Evolutionary conservation across 2,113 vertebrate genomes (phyloP).

Genomic region (Prinia subflava): DNA sequence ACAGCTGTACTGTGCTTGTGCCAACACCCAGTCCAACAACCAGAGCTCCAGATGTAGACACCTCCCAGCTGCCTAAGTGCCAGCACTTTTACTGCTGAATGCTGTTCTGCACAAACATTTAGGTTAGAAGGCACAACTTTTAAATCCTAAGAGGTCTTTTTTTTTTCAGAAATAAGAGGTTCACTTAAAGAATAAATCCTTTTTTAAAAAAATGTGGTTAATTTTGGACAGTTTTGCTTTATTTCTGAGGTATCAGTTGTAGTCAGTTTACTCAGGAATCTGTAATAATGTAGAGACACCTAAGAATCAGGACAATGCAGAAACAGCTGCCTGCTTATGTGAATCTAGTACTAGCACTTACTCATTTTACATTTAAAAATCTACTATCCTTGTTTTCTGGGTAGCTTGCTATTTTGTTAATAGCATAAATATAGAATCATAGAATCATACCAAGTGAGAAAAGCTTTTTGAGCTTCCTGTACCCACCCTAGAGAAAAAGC

Average conservation of each 20-base stretch:
- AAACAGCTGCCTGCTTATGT: not conserved
- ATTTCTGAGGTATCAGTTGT: not conserved
- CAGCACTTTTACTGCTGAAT: not conserved
- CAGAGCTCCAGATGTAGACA: not conserved
- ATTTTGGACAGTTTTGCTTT: not conserved
- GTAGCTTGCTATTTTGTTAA: not conserved
- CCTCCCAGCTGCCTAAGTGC: not conserved
- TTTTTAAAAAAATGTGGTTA: not conserved
- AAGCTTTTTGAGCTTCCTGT: not conserved
- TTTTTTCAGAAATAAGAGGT: not conserved
- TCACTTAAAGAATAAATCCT: not conserved
- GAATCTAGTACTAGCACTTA: not conserved
- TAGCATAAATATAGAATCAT: not conserved
- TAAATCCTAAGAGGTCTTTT: not conserved
- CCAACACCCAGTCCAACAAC: not conserved
- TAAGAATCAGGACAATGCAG: not conserved
- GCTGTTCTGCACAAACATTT: not conserved
- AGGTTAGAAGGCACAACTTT: not conserved
- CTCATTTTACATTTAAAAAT: not conserved
- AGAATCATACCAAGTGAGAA: not conserved
- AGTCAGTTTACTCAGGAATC: not conserved
- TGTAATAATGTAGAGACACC: not conserved
- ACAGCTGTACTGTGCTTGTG: not conserved
- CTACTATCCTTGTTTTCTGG: not conserved
- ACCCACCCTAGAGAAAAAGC: not conserved